Conservation (phyloP, 2,888 invertebrate species). For the Spodoptera picta region DNA sequence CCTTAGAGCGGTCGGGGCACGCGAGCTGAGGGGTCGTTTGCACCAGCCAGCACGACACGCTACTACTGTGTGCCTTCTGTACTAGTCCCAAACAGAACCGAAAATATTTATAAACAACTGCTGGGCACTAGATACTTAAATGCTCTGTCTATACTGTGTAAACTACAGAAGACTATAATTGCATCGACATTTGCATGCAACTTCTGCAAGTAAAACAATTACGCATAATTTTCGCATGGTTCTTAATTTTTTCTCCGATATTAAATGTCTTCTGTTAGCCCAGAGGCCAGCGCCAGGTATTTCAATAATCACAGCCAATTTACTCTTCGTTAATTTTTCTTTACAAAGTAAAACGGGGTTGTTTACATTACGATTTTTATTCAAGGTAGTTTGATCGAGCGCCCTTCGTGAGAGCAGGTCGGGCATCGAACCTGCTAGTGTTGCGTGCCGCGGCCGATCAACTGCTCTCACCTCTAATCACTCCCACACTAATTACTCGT, state of each 20-base stretch:
- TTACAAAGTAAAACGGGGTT: conserved; percentile 52
- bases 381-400: conserved; percentile 49
- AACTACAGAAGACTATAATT: conserved; percentile 29
- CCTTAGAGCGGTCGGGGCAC: conserved; percentile 69
- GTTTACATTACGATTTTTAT: conserved; percentile 60
- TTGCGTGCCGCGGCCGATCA: conserved; percentile 73
- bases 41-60: conserved; percentile 67
- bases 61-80: conserved; percentile 43
- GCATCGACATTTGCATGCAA: conserved; percentile 12
- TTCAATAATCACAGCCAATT: conserved; percentile 55
- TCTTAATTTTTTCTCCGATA: conserved; percentile 14
- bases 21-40: conserved; percentile 72
- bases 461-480: conserved; percentile 72
- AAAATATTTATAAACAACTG: conserved; percentile 12
- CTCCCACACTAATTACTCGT: conserved; percentile 72
- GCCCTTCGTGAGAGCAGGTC: conserved; percentile 67
- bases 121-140: conserved; percentile 17
- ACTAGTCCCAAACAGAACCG: conserved; percentile 24
- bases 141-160: conserved; percentile 22
- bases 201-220: not conserved
- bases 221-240: not conserved
- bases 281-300: conserved; percentile 28
- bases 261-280: conserved; percentile 12
- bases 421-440: conserved; percentile 70
- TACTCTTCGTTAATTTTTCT: conserved; percentile 43